Base-by-base conservation (phyloP, 2,888 invertebrate genomes). In the Eucera pruinosa region DNA sequence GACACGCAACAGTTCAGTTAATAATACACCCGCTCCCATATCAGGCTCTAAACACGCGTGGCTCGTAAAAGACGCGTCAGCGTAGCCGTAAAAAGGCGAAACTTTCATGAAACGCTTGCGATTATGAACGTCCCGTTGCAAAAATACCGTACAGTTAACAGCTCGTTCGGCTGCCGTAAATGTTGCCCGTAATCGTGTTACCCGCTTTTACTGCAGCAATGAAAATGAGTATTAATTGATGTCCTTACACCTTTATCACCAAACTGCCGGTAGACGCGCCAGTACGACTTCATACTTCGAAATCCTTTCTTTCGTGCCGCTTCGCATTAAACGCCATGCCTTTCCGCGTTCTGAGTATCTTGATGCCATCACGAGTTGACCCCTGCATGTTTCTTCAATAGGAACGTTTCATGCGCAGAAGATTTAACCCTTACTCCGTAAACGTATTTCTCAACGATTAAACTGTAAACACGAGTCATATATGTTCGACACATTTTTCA, bases 221-320 rank as follows among this genome's bases (percentile, higher is more conserved):
- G 83, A 84, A 84, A 85, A 78, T 64, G 68, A 72, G 68, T 84
- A 81, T 84, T 85, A 84, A 84, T 85, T 74, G 83, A 80, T 85
- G 76, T 84, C 80, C 82, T 84, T 84, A 84, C 83, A 82, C 80
- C 80, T 84, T 84, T 84, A 84, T 84, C 84, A 80, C 60, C 61
- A 60, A 76, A 82, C 77, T 66, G 58, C 70, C 50, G 50, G 58
- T 62, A 74, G 47, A 36, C 57, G 45, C n/a, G 50, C 33, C 50
- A 45, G 52, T 50, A 60, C 71, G 75, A 76, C 65, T 79, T 81
- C 73, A 68, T 74, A 62, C 57, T 55, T 33, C 45, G 41, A 39
- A 68, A 43, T n/a, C 66, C 66, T 68, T 58, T 70, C 65, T 60
- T 68, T 57, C 23, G 50, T 20, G 36, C 66, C 66, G 43, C 47